Percentiles rank a stretch among this genome's conserved stretches.
Evolutionary conservation across 2,113 vertebrate genomes (phyloP).

Genomic region (Origma solitaria): DNA sequence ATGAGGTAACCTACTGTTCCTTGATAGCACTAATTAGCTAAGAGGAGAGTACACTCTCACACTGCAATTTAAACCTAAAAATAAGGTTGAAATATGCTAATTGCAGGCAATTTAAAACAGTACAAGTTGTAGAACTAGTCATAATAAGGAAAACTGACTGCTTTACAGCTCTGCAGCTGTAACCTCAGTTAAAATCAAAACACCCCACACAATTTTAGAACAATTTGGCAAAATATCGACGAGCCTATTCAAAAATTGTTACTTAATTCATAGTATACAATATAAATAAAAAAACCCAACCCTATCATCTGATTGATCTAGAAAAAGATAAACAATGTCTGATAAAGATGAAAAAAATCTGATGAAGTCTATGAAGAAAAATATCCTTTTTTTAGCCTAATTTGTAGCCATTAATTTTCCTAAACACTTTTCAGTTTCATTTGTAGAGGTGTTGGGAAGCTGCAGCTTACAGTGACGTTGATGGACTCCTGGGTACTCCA

Average conservation of each 20-base stretch:
- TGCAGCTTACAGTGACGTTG: not conserved
- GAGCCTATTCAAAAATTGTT: conserved; percentile 28
- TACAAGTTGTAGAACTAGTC: conserved; percentile 83
- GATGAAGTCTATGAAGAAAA: not conserved
- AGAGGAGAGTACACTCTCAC: conserved; percentile 88
- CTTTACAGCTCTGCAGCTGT: conserved; percentile 77
- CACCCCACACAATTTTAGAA: conserved; percentile 66
- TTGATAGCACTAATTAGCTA: conserved; percentile 97
- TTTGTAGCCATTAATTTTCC: not conserved
- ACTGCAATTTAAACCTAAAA: conserved; percentile 94
- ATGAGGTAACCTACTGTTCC: conserved; percentile 97
- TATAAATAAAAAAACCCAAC: not conserved
- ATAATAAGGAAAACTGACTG: conserved; percentile 83
- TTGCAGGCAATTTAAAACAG: conserved; percentile 88
- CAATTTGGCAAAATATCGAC: conserved; percentile 69
- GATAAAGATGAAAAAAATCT: not conserved
- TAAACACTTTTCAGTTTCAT: not conserved
- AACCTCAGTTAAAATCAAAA: conserved; percentile 80
- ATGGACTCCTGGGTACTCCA: not conserved
- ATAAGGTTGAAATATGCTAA: conserved; percentile 93
- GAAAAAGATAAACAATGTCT: not conserved
- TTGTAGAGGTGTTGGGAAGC: not conserved
- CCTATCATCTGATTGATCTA: not conserved
- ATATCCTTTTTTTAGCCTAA: not conserved
- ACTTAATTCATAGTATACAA: not conserved